A percentile compares a stretch with the other conserved stretches of the same genome.
Conservation (phyloP, 2,113 vertebrate genomes). For the Crotalus helleri region DNA sequence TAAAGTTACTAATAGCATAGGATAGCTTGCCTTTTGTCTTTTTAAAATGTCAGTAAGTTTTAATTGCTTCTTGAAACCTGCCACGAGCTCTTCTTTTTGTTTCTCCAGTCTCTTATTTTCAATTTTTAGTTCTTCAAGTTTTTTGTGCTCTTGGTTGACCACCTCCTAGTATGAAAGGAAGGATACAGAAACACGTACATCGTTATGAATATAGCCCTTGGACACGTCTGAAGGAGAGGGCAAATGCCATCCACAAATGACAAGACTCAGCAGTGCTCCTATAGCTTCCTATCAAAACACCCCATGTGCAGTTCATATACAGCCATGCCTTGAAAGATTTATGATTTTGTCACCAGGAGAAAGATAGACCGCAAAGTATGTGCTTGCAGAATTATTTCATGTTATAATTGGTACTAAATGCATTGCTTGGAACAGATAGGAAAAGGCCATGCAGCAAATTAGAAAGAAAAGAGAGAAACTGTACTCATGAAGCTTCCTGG, state of each 20-base stretch:
- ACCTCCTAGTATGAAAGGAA: slow-evolving; percentile 72
- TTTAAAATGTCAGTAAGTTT: slow-evolving; percentile 94
- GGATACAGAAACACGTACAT: background rate
- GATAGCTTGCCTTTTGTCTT: slow-evolving; percentile 84
- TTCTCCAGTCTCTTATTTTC: slow-evolving; percentile 93
- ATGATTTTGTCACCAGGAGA: no score
- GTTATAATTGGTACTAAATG: background rate
- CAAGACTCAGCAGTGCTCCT: background rate
- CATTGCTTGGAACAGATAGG: background rate
- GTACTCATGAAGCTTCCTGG: background rate
- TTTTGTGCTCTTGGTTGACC: slow-evolving; percentile 80
- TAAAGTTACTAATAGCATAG: background rate
- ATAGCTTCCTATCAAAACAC: background rate
- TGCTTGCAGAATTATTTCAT: background rate
- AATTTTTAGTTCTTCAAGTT: slow-evolving; percentile 79
- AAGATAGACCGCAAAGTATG: background rate
- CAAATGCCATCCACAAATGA: background rate
- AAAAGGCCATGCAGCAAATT: background rate
- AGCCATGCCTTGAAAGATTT: background rate
- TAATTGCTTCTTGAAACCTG: slow-evolving; percentile 91
- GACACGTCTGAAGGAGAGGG: background rate
- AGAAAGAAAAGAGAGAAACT: background rate
- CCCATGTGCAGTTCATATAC: background rate
- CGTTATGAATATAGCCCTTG: slow-evolving; percentile 3
- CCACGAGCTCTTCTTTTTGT: slow-evolving; percentile 88